phyloP scores from a whole-genome alignment of 2,797 vertebrate species.

The Philypnodon macrostomus region DNA sequence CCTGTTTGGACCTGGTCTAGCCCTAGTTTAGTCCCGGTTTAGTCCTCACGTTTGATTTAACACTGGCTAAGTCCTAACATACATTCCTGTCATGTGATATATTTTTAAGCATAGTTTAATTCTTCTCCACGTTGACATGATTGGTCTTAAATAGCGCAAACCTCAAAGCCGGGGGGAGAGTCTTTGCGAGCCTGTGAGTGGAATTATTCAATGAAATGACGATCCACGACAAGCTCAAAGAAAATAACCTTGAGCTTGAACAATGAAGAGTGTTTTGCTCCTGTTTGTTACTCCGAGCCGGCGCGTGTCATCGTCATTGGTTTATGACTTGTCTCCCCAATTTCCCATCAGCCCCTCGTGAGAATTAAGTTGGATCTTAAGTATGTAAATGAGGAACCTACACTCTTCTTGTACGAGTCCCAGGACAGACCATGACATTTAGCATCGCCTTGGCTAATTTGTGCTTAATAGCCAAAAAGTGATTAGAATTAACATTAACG shows the following conservation, averaged over 20 bases:
- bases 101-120: conserved; percentile 75
- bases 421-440: conserved; percentile 82
- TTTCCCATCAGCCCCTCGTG: conserved; percentile 69
- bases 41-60: too few species aligned
- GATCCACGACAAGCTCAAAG: conserved; percentile 63
- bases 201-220: conserved; percentile 73
- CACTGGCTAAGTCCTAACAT: too few species aligned
- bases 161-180: conserved; percentile 69
- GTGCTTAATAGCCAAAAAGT: conserved; percentile 82
- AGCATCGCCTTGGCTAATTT: conserved; percentile 81
- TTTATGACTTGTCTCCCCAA: conserved; percentile 65
- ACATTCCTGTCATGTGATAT: conserved; percentile 67
- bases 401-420: conserved; percentile 70
- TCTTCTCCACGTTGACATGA: conserved; percentile 71
- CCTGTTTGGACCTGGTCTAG: too few species aligned
- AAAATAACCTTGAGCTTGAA: conserved; percentile 77
- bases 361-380: conserved; percentile 82
- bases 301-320: conserved; percentile 56
- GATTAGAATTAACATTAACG: conserved; percentile 83
- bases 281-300: conserved; percentile 23
- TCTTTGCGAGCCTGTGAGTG: conserved; percentile 64
- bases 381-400: conserved; percentile 78
- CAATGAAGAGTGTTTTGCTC: conserved; percentile 74
- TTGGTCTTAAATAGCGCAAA: conserved; percentile 76
- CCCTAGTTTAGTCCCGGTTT: too few species aligned